phyloP scores from a whole-genome alignment of 2,113 vertebrate genomes.

The Psilopsiagon aurifrons region DNA sequence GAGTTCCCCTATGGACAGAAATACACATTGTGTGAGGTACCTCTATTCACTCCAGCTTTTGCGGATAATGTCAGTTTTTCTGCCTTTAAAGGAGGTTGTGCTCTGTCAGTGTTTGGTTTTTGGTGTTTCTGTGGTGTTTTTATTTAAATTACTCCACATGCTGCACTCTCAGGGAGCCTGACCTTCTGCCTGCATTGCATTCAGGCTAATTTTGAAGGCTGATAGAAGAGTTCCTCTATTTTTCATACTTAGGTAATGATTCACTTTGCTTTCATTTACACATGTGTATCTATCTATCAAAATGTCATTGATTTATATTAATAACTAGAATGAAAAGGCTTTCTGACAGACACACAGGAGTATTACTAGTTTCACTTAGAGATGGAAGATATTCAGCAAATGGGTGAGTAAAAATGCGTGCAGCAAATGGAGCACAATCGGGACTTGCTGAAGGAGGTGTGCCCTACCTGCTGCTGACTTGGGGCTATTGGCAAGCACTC shows the following conservation, averaged over 20 bases:
- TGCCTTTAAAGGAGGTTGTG: background rate
- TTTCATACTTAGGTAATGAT: background rate
- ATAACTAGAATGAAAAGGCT: background rate
- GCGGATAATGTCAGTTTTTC: background rate
- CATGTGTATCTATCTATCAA: background rate
- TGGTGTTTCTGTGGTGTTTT: background rate
- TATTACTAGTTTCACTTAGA: background rate
- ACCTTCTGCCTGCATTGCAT: background rate
- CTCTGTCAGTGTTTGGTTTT: background rate
- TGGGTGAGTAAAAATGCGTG: background rate
- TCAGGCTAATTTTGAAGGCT: background rate
- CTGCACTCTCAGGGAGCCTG: background rate
- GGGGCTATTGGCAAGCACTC: background rate
- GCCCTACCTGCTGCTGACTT: background rate
- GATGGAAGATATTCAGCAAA: background rate
- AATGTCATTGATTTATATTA: background rate
- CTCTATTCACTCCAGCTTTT: background rate
- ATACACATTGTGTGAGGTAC: background rate
- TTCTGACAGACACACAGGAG: background rate
- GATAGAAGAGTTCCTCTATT: background rate
- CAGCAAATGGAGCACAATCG: background rate
- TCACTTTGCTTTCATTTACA: background rate
- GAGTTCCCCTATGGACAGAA: background rate
- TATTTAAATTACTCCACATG: background rate
- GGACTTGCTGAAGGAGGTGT: background rate